Base-by-base conservation (phyloP, 2,113 vertebrate genomes). In the Pycnonotus jocosus region DNA sequence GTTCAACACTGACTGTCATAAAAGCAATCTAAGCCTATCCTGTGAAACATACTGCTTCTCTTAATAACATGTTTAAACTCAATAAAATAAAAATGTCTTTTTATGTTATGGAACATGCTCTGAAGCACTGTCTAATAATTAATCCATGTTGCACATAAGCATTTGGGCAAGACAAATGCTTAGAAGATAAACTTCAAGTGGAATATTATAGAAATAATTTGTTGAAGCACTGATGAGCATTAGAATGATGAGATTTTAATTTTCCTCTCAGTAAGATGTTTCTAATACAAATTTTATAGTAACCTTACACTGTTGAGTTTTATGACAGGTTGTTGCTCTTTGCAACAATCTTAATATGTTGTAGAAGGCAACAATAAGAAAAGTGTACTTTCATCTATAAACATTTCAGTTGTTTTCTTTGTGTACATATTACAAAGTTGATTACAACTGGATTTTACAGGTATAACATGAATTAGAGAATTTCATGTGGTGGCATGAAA, bases 311-410 rank as follows among this genome's bases (percentile, higher is more conserved):
- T 64, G 61, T 50, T 80, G 66, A 89, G 95, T 95, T 96, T 96
- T 78, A 91, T 81, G 93, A 93, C 72, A 93, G 38, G 56, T 54
- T 97, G 97, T 51, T 98, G 97, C 97, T 94, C 94, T 69, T 97
- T 93, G 97, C 96, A 98, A 97, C 97, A 9, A 62, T 64, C 44
- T 82, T 95, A 93, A 42, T 87, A 84, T 35, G 73, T 88, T 22
- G 18, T 48, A 80, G 65, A 51, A 86, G 64, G 82, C 61, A 92
- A 95, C 14, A 96, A 93, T 86, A 54, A 86, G 69, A 95, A 96
- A 95, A 74, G n/a, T n/a, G 42, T 86, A 88, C 92, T 96, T 88
- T 93, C 78, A 71, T 61, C 70, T 89, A 61, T n/a, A 82, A 96
- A 93, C 93, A 79, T 69, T 28, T 93, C 44, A 82, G 23, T 61